Evolutionary conservation across 2,888 invertebrate genomes (phyloP).

Genomic region (Leptopilina syphax): DNA sequence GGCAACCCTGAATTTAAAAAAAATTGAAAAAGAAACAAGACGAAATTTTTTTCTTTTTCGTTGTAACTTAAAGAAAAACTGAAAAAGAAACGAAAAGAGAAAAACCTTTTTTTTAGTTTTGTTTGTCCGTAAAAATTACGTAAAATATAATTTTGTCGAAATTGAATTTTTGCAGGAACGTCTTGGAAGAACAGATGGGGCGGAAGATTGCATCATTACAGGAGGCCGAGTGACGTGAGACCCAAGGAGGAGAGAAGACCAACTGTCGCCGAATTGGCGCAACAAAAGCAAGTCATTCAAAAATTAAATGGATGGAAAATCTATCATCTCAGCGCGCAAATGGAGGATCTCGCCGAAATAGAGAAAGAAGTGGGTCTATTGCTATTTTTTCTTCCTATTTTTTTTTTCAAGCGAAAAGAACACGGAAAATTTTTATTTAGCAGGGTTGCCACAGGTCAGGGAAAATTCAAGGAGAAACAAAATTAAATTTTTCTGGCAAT

Average conservation of each 20-base stretch:
- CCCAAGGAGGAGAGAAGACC: slow-evolving; percentile 92
- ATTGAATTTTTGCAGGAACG: slow-evolving; percentile 41
- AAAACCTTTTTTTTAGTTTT: too few relatives aligned
- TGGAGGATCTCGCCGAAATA: slow-evolving; percentile 88
- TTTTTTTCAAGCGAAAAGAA: not conserved
- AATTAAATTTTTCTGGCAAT: too few relatives aligned
- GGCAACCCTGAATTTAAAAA: too few relatives aligned
- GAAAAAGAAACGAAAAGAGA: too few relatives aligned
- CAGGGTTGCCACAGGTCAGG: too few relatives aligned
- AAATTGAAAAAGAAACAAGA: too few relatives aligned
- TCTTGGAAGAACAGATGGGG: slow-evolving; percentile 71
- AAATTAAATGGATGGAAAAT: slow-evolving; percentile 97
- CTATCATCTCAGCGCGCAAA: slow-evolving; percentile 93
- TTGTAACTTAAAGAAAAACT: too few relatives aligned
- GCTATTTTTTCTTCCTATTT: not conserved
- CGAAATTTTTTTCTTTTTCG: too few relatives aligned
- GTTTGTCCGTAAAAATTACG: too few relatives aligned
- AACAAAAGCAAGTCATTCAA: slow-evolving; percentile 90
- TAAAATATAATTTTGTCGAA: too few relatives aligned
- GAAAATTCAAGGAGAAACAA: too few relatives aligned
- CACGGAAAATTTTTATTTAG: too few relatives aligned
- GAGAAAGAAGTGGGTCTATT: slow-evolving; percentile 69
- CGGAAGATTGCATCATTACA: slow-evolving; percentile 71
- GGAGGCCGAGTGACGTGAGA: slow-evolving; percentile 85
- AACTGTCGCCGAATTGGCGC: slow-evolving; percentile 92